Evolutionary conservation across 2,113 vertebrate species (phyloP), one percentile per base, ranked within the genome.

Genomic region (Pionites leucogaster): DNA sequence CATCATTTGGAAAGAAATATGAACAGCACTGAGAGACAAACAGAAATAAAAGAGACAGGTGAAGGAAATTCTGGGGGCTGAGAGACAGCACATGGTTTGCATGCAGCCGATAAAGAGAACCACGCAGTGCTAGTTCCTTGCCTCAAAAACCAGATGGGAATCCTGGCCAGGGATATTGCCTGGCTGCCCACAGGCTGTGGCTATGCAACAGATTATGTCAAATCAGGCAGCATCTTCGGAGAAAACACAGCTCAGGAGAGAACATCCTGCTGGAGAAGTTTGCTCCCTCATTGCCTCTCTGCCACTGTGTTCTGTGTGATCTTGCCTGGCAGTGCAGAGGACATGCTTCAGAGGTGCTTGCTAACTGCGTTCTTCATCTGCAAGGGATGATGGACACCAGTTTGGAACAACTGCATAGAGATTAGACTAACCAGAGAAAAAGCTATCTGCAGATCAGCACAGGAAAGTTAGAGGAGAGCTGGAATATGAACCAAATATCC

Each of bases 71-170:
- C 78, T 82, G 55, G n/a, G 37, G 42, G 39, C 42, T 71, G 62
- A 0, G 2, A 92, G 77, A 33, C 29, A 82, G 19, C 8, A 3
- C 41, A 82, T 49, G 33, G 68, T 87, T 83, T 87, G 78, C 77
- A 68, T 39, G 49, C 39, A 59, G 53, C 50, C 90, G 87, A 80
- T 86, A 91, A 90, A 78, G 84, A 87, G 82, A 95, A 91, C 17
- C 41, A 76, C 2, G 7, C 42, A 82, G 68, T 18, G 52, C 76
- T 72, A 97, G 96, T 82, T 90, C 76, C 86, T 87, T 33, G 2
- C 71, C 86, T 86, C 55, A 82, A 65, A 94, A 95, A 39, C 14
- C 93, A 92, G 88, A 95, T 82, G 91, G 72, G 24, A 95, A 93
- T 78, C 23, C 86, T 88, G 80, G 85, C 87, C 67, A 82, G 49